A percentile compares a stretch with the other conserved stretches of the same genome.
Evolutionary conservation across 1,140 invertebrate species (phyloP).

Genomic region (Drosophila triauraria): DNA sequence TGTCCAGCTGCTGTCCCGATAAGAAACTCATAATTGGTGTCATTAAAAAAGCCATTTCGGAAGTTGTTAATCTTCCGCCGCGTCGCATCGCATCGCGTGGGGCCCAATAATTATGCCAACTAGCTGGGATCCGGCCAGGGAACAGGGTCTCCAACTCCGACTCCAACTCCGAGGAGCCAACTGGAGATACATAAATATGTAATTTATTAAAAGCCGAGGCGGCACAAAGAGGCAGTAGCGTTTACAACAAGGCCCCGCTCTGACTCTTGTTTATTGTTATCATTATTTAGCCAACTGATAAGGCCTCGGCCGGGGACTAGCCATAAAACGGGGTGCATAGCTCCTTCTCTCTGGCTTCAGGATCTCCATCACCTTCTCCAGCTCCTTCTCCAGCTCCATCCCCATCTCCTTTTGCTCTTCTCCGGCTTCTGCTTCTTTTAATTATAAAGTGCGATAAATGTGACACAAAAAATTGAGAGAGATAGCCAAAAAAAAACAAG

Average conservation of each 20-base stretch:
- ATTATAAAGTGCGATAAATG: conserved; percentile 83
- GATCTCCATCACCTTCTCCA: not conserved
- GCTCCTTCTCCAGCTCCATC: not conserved
- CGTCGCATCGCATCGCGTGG: conserved; percentile 24
- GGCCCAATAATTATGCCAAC: conserved; percentile 71
- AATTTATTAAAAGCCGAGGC: conserved; percentile 68
- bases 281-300: conserved; percentile 80
- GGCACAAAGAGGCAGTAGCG: conserved; percentile 32
- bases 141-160: not conserved
- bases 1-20: conserved; percentile 67
- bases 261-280: conserved; percentile 79
- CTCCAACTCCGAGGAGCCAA: conserved; percentile 9
- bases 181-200: conserved; percentile 77
- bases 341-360: no score
- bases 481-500: conserved; percentile 19
- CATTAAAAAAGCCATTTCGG: conserved; percentile 82
- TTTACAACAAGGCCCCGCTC: conserved; percentile 54
- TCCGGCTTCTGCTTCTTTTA: conserved; percentile 55
- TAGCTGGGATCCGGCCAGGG: conserved; percentile 16
- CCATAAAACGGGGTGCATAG: conserved; percentile 10
- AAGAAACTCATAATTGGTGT: conserved; percentile 82
- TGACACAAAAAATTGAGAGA: conserved; percentile 62
- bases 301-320: conserved; percentile 21
- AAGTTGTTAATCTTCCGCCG: conserved; percentile 76
- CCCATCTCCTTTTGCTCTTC: not conserved